Evolutionary conservation across 2,113 vertebrate genomes (phyloP).

Genomic region (Gymnobelideus leadbeateri): DNA sequence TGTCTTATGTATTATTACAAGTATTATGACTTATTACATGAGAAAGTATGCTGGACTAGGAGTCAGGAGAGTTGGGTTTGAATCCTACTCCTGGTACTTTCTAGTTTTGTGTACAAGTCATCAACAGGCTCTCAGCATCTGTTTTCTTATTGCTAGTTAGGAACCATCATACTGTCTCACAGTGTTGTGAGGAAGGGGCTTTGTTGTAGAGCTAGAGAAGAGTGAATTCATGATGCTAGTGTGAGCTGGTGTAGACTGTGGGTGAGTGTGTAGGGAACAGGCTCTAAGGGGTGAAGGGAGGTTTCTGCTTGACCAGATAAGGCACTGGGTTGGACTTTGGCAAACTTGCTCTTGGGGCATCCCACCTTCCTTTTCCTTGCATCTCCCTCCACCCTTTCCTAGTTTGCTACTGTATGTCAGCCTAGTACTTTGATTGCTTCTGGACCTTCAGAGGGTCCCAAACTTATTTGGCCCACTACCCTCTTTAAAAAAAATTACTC

Average conservation of each 20-base stretch:
- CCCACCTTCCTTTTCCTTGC: neutral
- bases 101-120: neutral
- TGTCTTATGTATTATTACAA: neutral
- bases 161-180: neutral
- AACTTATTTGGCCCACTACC: too few relatives aligned
- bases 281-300: constrained; percentile 4
- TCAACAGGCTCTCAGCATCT: neutral
- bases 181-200: neutral
- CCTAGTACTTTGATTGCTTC: neutral
- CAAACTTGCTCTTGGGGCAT: neutral
- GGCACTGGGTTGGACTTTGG: neutral
- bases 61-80: neutral
- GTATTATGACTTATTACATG: neutral
- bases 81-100: neutral
- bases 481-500: too few relatives aligned
- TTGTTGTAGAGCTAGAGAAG: neutral
- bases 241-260: constrained; percentile 22
- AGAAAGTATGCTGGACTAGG: neutral
- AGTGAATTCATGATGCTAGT: neutral
- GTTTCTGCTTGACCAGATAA: constrained; percentile 38
- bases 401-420: neutral
- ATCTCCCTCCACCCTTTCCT: neutral
- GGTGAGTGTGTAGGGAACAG: neutral
- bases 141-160: neutral
- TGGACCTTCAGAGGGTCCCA: neutral